Evolutionary conservation across 2,888 invertebrate genomes (phyloP), one percentile per base, ranked within the genome.

Genomic region (Dynastes maya): DNA sequence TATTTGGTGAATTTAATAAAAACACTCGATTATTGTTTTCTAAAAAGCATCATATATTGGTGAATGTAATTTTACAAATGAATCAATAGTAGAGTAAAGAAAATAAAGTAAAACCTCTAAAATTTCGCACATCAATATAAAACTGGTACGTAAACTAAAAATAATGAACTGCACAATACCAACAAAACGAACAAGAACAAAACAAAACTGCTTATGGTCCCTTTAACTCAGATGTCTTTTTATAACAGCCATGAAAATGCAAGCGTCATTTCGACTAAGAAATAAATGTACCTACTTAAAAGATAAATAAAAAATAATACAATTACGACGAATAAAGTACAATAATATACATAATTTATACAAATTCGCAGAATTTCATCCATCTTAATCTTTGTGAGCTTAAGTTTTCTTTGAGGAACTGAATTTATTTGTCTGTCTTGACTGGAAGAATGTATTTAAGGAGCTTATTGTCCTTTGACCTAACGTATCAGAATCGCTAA

Each of bases 401-500:
- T 72, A 78, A 63, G 71, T 45, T 51, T 78, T 68, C 45, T 78
- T 76, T n/a, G 63, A 45, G 29, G 76, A 70, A 61, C 9, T 45
- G 67, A 78, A 51, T 49, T 77, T 79, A 65, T 49, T 86, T 13
- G 86, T 85, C 27, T 88, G 85, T 65, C 89, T 85, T 64, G 90
- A 89, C 81, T 94, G 94, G 87, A 95, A 95, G 89, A 95, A 95
- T 77, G 94, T 94, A 83, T 95, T 95, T 64, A 95, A 90, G 77
- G 95, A 95, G 83, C 94, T 95, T 90, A 96, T 95, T 8, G 95
- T 94, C 83, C 91, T 92, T 85, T 95, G 94, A 53, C 94, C 95
- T 72, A 95, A 89, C 80, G 92, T 92, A 83, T 95, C 94, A 29
- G 92, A 92, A 9, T 94, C 92, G 37, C 93, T 93, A 93, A 94